Evolutionary conservation across 1,140 invertebrate species (phyloP), one percentile per base, ranked within the genome.

Genomic region (Drosophila kohkoa): DNA sequence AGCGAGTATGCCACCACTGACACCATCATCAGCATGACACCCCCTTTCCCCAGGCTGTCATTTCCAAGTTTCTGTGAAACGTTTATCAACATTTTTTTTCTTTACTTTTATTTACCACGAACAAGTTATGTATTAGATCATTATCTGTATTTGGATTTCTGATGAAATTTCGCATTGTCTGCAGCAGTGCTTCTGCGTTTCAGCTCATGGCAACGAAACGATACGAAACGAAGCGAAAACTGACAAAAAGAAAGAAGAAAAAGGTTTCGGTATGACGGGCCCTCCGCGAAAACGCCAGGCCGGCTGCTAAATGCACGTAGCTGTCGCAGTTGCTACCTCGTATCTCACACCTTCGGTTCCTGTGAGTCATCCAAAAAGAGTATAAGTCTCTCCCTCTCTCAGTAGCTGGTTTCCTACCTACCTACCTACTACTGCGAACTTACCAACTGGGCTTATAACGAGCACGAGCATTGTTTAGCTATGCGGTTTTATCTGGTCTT

Each of bases 141-240:
- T 90, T 90, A 89, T 89, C 85, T 83, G 86, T 72, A 86, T 89
- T 89, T 89, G 85, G 86, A 85, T 90, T 89, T 89, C 85, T 90
- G 85, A 90, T 80, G 85, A 89, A 89, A 90, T 89, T 89, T 83
- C 83, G 83, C 83, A 87, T 87, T 88, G 83, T 88, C 85, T 88
- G 85, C 83, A 75, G 49, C 43, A 45, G 43, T 58, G 28, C 62
- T 43, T 48, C 59, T 41, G 48, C 48, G 35, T 63, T 72, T 25
- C 62, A 49, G 48, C 46, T 59, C 69, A 71, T 58, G 63, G 43
- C 59, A 88, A 67, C 81, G 43, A 45, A 41, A 32, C 32, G 6
- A n/a, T 35, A 35, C 3, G 6, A n/a, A 43, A 35, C 3, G 2
- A 16, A 30, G 41, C n/a, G 10, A 68, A 58, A 62, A 54, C 3